Evolutionary conservation across 2,797 vertebrate genomes (phyloP).

Genomic region (Scarus forsteni): DNA sequence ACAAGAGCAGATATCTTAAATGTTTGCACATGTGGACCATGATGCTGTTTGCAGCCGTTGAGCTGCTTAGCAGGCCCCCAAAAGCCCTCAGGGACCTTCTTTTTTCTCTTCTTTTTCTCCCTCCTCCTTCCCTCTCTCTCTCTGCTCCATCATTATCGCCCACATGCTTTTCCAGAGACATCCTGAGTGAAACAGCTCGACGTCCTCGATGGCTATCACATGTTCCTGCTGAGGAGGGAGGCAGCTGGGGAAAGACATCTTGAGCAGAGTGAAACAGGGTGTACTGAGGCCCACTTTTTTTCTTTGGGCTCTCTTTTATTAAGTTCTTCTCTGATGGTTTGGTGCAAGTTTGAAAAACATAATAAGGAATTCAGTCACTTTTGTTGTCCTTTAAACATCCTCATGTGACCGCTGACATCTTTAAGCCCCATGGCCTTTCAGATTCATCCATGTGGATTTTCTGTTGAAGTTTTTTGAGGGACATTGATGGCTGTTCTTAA

Average conservation of each 20-base stretch:
- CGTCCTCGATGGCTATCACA: conserved; percentile 80
- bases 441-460: background rate
- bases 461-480: no score
- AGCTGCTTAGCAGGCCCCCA: conserved; percentile 77
- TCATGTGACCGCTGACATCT: background rate
- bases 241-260: conserved; percentile 64
- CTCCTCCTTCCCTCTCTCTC: conserved; percentile 33
- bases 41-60: conserved; percentile 79
- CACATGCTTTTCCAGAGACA: conserved; percentile 83
- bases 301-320: conserved; percentile 39
- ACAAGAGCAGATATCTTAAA: conserved; percentile 81
- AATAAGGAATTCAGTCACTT: conserved; percentile 12
- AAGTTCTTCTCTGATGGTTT: conserved; percentile 16
- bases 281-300: conserved; percentile 16
- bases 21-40: conserved; percentile 84
- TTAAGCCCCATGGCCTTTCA: background rate
- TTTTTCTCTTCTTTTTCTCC: conserved; percentile 54
- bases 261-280: conserved; percentile 47
- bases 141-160: conserved; percentile 83
- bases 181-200: conserved; percentile 76
- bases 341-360: conserved; percentile 16
- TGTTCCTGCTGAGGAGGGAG: conserved; percentile 76
- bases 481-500: no score
- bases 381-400: background rate
- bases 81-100: conserved; percentile 74